Conservation (phyloP, 2,888 invertebrate genomes). For the Meliscaeva auricollis region DNA sequence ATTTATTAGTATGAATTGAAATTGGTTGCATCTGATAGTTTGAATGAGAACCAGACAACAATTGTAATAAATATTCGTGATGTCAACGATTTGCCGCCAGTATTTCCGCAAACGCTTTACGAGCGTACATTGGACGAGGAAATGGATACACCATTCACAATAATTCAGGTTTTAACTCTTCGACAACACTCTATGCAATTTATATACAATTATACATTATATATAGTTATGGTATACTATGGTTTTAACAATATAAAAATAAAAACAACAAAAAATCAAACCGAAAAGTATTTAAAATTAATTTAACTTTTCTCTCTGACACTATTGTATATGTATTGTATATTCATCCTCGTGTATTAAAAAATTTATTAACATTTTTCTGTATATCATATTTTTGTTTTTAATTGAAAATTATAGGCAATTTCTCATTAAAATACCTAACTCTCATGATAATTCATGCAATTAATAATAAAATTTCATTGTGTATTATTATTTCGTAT, state of each 20-base stretch:
- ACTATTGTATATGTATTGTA: too few species aligned
- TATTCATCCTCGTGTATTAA: too few species aligned
- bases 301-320: neutral
- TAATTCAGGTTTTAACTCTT: constrained; percentile 88
- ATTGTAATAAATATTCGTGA: constrained; percentile 93
- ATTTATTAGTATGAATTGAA: constrained; percentile 91
- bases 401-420: constrained; percentile 57
- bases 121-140: constrained; percentile 91
- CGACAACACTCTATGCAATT: neutral
- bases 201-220: too few species aligned
- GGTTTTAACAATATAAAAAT: too few species aligned
- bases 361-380: constrained; percentile 54
- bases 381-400: constrained; percentile 39
- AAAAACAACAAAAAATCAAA: neutral
- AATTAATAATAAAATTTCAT: constrained; percentile 58
- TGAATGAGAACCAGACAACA: constrained; percentile 94
- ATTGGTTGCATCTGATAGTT: constrained; percentile 94
- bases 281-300: constrained; percentile 15
- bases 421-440: constrained; percentile 60
- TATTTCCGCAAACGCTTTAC: constrained; percentile 90
- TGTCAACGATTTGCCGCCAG: constrained; percentile 95
- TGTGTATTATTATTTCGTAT: neutral
- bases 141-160: constrained; percentile 89
- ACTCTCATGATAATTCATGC: constrained; percentile 51
- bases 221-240: too few species aligned